Percentiles rank a stretch among this genome's conserved stretches.
These are phyloP conservation scores for Brachionus sp. DNA, from an alignment of 1,140 invertebrate species.

Conservation along the genomic window DNA sequence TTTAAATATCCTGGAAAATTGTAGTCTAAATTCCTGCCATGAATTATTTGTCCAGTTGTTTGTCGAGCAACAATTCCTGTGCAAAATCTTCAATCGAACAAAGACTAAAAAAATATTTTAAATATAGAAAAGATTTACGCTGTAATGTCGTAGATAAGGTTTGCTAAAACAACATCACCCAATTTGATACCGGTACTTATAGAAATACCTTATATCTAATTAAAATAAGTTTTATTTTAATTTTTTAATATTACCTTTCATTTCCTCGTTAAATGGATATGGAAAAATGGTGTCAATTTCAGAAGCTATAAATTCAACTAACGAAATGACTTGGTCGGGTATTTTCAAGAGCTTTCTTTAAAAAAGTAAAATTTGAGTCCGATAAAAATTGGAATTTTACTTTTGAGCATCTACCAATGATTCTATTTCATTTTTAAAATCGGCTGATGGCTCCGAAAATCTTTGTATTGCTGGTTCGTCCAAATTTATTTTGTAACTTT, in stretches of 20 bases:
- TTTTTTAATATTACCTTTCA: background rate
- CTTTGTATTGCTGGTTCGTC: constrained; percentile 10
- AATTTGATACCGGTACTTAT: constrained; percentile 5
- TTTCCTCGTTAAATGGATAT: constrained; percentile 40
- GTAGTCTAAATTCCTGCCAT: constrained; percentile 55
- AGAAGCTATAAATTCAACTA: constrained; percentile 29
- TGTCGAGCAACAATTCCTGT: constrained; percentile 55
- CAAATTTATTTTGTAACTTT: constrained; percentile 40
- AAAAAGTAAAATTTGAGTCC: background rate
- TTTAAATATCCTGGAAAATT: constrained; percentile 50
- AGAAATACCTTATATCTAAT: background rate
- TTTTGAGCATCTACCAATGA: constrained; percentile 35
- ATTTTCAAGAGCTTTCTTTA: constrained; percentile 13
- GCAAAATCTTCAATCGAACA: constrained; percentile 50
- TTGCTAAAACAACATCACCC: constrained; percentile 50
- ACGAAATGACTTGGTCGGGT: background rate
- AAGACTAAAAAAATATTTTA: background rate
- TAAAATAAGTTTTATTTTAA: background rate
- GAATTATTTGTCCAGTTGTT: constrained; percentile 51
- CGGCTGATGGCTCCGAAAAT: background rate
- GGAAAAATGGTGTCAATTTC: constrained; percentile 6
- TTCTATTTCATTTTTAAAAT: constrained; percentile 6
- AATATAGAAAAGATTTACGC: constrained; percentile 48
- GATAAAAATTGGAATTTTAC: background rate
- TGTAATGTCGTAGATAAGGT: constrained; percentile 52